Percentiles rank a stretch among this genome's conserved stretches.
These are phyloP conservation scores for Tyrannus savana DNA, from an alignment of 2,113 vertebrate genomes.

Conservation along the genomic window DNA sequence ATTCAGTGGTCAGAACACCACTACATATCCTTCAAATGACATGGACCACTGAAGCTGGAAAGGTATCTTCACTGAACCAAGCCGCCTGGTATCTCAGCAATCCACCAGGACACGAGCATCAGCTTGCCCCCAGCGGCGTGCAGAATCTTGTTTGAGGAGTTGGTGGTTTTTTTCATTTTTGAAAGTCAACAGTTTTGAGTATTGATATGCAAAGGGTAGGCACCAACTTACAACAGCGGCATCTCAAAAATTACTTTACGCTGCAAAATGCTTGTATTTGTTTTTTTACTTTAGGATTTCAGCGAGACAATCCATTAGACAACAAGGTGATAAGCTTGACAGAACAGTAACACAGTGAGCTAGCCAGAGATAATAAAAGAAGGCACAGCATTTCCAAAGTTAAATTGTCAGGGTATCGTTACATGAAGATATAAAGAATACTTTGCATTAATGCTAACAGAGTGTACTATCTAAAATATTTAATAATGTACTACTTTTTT, in stretches of 20 bases:
- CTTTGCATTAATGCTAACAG: background rate
- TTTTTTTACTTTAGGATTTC: background rate
- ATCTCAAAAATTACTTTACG: background rate
- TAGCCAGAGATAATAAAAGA: background rate
- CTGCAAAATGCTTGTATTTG: background rate
- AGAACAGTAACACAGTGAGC: background rate
- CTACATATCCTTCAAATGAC: slow-evolving; percentile 81
- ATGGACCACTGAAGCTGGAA: slow-evolving; percentile 79
- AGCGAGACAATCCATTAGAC: background rate
- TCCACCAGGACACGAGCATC: slow-evolving; percentile 64
- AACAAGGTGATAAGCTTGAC: background rate
- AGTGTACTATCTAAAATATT: background rate
- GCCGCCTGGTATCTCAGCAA: slow-evolving; percentile 70
- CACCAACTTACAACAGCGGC: background rate
- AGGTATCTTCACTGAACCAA: slow-evolving; percentile 70
- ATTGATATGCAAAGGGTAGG: slow-evolving; percentile 14
- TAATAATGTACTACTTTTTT: background rate
- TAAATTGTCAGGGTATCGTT: background rate
- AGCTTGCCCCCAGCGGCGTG: background rate
- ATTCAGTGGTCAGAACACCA: slow-evolving; percentile 77
- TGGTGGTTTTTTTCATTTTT: slow-evolving; percentile 39
- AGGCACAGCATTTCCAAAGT: slow-evolving; percentile 1
- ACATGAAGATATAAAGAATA: background rate
- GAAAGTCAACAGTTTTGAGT: slow-evolving; percentile 53
- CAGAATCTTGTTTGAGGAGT: slow-evolving; percentile 21